Conservation (phyloP, 2,888 invertebrate species). For the Ophioninae sp. region DNA sequence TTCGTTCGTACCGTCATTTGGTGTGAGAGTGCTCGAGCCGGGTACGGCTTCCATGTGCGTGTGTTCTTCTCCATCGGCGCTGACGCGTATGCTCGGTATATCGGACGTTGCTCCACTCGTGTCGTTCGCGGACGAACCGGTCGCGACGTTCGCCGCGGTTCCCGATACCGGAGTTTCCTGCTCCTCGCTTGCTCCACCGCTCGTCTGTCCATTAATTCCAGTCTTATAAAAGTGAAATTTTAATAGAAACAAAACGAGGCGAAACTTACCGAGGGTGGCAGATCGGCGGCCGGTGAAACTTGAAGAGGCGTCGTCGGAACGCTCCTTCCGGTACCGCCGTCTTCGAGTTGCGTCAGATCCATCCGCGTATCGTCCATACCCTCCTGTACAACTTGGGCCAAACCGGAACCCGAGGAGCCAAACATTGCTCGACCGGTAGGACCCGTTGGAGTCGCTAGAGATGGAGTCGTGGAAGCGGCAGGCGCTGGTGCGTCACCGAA, state of each 20-base stretch:
- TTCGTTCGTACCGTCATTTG: conserved; percentile 72
- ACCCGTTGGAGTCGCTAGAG: conserved; percentile 68
- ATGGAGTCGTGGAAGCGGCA: conserved; percentile 74
- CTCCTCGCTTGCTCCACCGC: conserved; percentile 73
- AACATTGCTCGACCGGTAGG: conserved; percentile 72
- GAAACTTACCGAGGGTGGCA: conserved; percentile 74
- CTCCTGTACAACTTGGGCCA: conserved; percentile 83
- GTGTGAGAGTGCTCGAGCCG: conserved; percentile 73
- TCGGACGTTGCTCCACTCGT: conserved; percentile 69
- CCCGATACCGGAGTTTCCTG: conserved; percentile 73
- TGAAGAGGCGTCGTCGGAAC: conserved; percentile 87
- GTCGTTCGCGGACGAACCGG: conserved; percentile 71
- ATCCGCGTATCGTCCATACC: conserved; percentile 89
- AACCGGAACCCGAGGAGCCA: conserved; percentile 73
- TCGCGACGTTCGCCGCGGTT: conserved; percentile 68
- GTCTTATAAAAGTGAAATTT: not conserved
- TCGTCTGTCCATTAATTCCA: conserved; percentile 68
- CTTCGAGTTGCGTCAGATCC: conserved; percentile 86
- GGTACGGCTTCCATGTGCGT: conserved; percentile 71
- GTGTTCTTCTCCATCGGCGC: conserved; percentile 73
- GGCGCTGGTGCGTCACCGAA: conserved; percentile 83
- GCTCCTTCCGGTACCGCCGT: conserved; percentile 85
- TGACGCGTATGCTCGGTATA: conserved; percentile 71
- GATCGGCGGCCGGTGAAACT: conserved; percentile 83
- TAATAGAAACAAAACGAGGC: not conserved